phyloP scores from a whole-genome alignment of 2,888 invertebrate genomes.

The Theretra japonica region DNA sequence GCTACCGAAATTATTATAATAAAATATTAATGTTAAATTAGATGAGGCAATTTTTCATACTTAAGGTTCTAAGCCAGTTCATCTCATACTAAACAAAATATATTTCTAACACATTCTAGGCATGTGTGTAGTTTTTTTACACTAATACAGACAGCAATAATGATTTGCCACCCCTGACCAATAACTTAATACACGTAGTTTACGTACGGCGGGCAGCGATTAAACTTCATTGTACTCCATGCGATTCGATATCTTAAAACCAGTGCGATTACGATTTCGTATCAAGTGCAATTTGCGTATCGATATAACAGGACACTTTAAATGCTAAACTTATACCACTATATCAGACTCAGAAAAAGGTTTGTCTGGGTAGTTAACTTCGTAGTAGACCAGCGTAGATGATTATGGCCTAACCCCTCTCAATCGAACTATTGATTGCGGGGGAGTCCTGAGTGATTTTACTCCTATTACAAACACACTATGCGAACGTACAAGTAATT shows the following conservation, averaged over 20 bases:
- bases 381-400: background rate
- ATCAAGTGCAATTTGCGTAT: background rate
- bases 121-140: no score
- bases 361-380: background rate
- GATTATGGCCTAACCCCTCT: no score
- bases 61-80: no score
- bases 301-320: background rate
- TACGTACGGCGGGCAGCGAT: background rate
- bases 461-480: no score
- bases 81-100: no score
- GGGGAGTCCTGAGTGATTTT: background rate
- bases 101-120: no score
- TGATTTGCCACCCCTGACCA: background rate
- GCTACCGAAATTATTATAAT: no score
- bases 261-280: background rate
- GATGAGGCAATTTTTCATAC: no score
- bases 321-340: background rate
- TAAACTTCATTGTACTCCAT: slow-evolving; percentile 7
- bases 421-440: no score
- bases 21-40: no score
- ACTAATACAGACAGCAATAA: background rate
- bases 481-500: no score
- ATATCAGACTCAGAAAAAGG: background rate
- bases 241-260: slow-evolving; percentile 18
- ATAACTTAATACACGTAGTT: slow-evolving; percentile 6